Base-by-base conservation (phyloP, 2,888 invertebrate genomes). In the Chromoteleia sp. region DNA sequence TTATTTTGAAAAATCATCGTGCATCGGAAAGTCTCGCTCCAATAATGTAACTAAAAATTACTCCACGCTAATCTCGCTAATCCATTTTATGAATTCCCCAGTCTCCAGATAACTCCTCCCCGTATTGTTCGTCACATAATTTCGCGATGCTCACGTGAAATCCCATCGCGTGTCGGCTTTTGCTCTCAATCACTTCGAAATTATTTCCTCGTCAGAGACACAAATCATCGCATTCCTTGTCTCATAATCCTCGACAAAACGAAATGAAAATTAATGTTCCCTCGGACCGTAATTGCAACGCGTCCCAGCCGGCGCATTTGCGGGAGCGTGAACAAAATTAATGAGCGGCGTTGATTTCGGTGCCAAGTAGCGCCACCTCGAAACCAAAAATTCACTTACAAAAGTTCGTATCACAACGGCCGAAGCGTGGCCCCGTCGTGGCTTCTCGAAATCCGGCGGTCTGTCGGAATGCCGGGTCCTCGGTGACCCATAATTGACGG, bases 401-500 rank as follows among this genome's bases (percentile, higher is more conserved):
- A 41, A 58, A 58, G 6, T 59, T 3, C 14, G n/a, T 48, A 59
- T 70, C 58, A 59, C 48, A 50, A 70, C 2, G 43, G 21, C 3
- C 6, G 39, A 36, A 48, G 12, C 7, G 19, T 36, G 21, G 15
- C 0, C 12, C 50, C 15, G 8, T 15, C 4, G 15, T 17, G 33
- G 10, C 25, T 21, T 8, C 7, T 25, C n/a, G 50, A 48, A 39
- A 52, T 71, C 30, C 41, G 29, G 29, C 41, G n/a, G 17, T 29
- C 10, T 6, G 59, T 71, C n/a, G 14, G 25, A 14, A 33, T 21
- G 33, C 54, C 54, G 71, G 59, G 7, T 54, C n/a, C 14, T 39
- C n/a, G 61, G 59, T 73, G 1, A 43, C 21, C 61, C 73, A 73
- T 73, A 17, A 54, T 73, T 30, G 54, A 33, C 17, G 25, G 33